Base-by-base conservation (phyloP, 2,113 vertebrate genomes). In the Cricetomys ansorgei region DNA sequence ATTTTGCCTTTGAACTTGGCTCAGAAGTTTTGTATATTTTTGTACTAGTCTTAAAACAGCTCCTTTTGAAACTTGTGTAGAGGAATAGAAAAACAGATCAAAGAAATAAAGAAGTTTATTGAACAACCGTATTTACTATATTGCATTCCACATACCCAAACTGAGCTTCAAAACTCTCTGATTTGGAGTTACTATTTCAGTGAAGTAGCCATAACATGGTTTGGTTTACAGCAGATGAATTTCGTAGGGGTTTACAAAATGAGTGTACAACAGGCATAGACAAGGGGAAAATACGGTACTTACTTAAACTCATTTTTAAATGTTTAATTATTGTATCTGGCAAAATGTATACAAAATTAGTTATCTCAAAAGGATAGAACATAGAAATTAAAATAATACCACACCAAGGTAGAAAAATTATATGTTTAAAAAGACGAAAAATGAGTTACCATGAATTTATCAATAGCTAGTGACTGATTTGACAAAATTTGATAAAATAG, bases 361-460 rank as follows among this genome's bases (percentile, higher is more conserved):
- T 72, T 95, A 73, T 37, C 55, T 90, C 45, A 55, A 79, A 85
- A 85, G 37, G 11, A 55, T 48, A 86, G 70, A 86, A n/a, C 21
- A 59, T 67, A 75, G n/a, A 88, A 73, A 70, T 64, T 69, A 79
- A 84, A 50, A 34, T 15, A 50, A 80, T 59, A 17, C 25, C 97
- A 88, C 4, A 75, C 1, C 5, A 85, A 62, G 27, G 62, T 62
- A 73, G 11, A 23, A 89, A 89, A 77, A 40, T 19, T 88, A 19
- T 67, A 92, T 16, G 77, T 73, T 93, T 93, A n/a, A 79, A n/a
- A 72, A 87, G n/a, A 65, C 64, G 37, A 69, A 89, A 95, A 97
- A 72, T 89, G 9, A 85, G 72, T 95, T 29, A 77, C 23, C 9
- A 72, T 7, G 45, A 89, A 79, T 70, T 95, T 84, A 79, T 88